Conservation (phyloP, 64 coral and sea anemone species). For the Montipora foliosa region DNA sequence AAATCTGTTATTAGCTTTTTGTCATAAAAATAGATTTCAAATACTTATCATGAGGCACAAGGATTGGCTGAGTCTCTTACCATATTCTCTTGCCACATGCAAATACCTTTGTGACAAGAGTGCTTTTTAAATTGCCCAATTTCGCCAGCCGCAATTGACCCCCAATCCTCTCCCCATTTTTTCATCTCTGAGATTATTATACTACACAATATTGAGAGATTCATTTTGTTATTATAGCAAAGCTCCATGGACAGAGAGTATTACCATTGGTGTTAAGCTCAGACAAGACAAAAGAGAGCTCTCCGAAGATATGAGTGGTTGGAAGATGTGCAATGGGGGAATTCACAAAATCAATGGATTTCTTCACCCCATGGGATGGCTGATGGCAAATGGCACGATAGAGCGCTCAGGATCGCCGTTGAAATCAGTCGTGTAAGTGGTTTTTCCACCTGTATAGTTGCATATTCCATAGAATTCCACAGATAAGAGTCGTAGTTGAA, state of each 20-base stretch:
- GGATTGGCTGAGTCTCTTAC: too few relatives aligned
- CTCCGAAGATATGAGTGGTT: conserved; percentile 17
- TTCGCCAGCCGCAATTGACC: too few relatives aligned
- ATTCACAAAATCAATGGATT: conserved; percentile 63
- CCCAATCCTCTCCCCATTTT: too few relatives aligned
- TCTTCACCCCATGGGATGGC: conserved; percentile 64
- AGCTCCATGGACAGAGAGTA: conserved; percentile 24
- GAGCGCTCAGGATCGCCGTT: background rate
- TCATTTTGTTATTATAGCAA: conserved; percentile 18
- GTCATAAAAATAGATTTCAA: too few relatives aligned
- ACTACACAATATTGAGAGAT: background rate
- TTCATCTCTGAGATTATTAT: background rate
- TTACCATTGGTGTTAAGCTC: conserved; percentile 66
- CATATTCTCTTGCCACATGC: too few relatives aligned
- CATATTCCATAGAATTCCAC: too few relatives aligned
- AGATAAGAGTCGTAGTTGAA: too few relatives aligned
- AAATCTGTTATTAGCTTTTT: too few relatives aligned
- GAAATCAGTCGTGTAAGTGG: conserved; percentile 21
- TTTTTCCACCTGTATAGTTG: too few relatives aligned
- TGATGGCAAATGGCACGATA: conserved; percentile 76
- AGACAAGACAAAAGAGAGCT: conserved; percentile 13
- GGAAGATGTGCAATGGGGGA: conserved; percentile 54
- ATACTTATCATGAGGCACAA: too few relatives aligned
- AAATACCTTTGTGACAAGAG: too few relatives aligned
- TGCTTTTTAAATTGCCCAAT: too few relatives aligned